phyloP scores from a whole-genome alignment of 2,797 vertebrate genomes.

The Lacerta viridis region DNA sequence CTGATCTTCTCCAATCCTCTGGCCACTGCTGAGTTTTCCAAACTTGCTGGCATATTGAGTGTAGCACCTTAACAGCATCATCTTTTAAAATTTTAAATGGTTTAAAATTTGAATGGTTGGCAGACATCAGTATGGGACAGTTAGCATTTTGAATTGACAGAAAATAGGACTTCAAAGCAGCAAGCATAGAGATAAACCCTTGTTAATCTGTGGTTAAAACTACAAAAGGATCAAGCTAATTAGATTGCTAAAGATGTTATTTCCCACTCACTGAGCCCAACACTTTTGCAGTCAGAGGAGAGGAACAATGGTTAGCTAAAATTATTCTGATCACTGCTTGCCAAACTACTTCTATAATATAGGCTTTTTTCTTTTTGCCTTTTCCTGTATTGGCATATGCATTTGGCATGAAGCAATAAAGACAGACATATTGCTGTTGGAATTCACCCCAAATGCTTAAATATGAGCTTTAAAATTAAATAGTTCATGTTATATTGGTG shows the following conservation, averaged over 20 bases:
- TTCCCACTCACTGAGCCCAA: background rate
- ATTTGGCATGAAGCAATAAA: background rate
- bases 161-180: constrained; percentile 19
- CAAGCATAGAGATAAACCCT: constrained; percentile 8
- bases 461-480: constrained; percentile 19
- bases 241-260: constrained; percentile 21
- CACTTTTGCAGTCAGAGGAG: background rate
- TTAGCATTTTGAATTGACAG: background rate
- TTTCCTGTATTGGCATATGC: background rate
- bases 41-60: no score
- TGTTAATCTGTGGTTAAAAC: constrained; percentile 24
- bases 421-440: background rate
- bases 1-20: no score
- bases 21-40: no score
- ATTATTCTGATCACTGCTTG: constrained; percentile 8
- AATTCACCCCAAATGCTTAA: background rate
- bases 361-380: background rate
- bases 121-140: background rate
- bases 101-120: background rate
- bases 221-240: constrained; percentile 24
- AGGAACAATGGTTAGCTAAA: background rate
- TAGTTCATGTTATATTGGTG: background rate
- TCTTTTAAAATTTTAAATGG: no score
- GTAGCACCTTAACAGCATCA: no score
- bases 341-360: background rate